Base-by-base conservation (phyloP, 2,797 vertebrate genomes). In the Decapterus maruadsi region DNA sequence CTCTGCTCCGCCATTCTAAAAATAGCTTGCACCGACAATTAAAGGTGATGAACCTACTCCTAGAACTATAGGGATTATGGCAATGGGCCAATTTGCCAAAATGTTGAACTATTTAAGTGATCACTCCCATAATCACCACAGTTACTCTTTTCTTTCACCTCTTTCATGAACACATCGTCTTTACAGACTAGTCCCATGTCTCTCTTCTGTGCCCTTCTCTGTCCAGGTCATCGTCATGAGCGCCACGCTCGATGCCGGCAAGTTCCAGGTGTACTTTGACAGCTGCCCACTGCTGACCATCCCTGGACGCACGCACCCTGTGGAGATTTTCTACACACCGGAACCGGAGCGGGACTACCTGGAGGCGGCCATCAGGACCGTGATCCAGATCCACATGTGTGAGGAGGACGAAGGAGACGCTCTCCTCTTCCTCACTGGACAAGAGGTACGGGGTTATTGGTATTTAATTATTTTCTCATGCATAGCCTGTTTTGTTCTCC, bases 241-340 rank as follows among this genome's bases (percentile, higher is more conserved):
- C 3, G 97, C 98, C 77, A 99, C 97, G 29, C 93, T 99, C 55
- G 98, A 99, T 65, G 97, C 98, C 19, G 97, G 98, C 12, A 99
- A 99, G 85, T 99, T 99, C 93, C 98, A 98, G 92, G 95, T 99
- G 82, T 99, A 98, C 92, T 99, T 99, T 78, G 97, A 99, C 93
- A 97, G 92, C 80, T 99, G 98, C 89, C 98, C 98, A 14, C 95
- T 99, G 82, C 93, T 99, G 54, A 99, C 97, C 72, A 99, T 99
- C 84, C 97, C 98, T 0, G 98, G 98, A 12, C 96, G 97, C 72
- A 99, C 97, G 0, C 98, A 99, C 90, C 97, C 97, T 8, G 97
- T 99, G 87, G 98, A 99, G 95, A 99, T 99, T 80, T 98, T 99
- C 92, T 99, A 99, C 93, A 98, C 97, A 17, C 97, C 97, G 1